phyloP scores from a whole-genome alignment of 2,797 vertebrate species.

The Novumbra hubbsi region DNA sequence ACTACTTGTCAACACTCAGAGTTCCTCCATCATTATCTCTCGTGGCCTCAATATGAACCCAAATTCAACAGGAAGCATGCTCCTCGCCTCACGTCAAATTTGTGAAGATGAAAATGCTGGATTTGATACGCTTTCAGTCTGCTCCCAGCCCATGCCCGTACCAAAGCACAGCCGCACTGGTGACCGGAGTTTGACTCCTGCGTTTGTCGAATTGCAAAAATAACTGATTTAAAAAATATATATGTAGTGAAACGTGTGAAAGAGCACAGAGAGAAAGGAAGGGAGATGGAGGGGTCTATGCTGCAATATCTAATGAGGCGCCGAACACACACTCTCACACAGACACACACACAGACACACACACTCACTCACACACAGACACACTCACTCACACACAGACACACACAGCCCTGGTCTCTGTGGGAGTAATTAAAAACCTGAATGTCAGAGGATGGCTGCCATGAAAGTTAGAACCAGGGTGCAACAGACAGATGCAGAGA shows the following conservation, averaged over 20 bases:
- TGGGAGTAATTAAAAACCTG: conserved; percentile 62
- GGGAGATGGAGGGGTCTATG: conserved; percentile 28
- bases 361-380: conserved; percentile 32
- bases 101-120: conserved; percentile 58
- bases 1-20: conserved; percentile 19
- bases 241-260: conserved; percentile 30
- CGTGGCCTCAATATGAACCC: conserved; percentile 56
- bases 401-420: conserved; percentile 55
- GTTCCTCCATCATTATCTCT: conserved; percentile 50
- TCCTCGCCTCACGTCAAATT: conserved; percentile 47
- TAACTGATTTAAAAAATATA: conserved; percentile 55
- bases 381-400: neutral
- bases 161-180: conserved; percentile 48
- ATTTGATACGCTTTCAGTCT: conserved; percentile 58
- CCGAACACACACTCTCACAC: conserved; percentile 29
- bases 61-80: conserved; percentile 42
- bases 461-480: conserved; percentile 32
- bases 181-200: conserved; percentile 75
- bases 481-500: conserved; percentile 34
- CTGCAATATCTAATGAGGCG: conserved; percentile 55
- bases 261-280: conserved; percentile 24
- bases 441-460: conserved; percentile 49
- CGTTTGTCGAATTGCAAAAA: conserved; percentile 61
- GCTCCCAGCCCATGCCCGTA: conserved; percentile 48
- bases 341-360: neutral